These are phyloP conservation scores for Xyrauchen texanus DNA, from an alignment of 2,113 vertebrate species.

Conservation along the genomic window DNA sequence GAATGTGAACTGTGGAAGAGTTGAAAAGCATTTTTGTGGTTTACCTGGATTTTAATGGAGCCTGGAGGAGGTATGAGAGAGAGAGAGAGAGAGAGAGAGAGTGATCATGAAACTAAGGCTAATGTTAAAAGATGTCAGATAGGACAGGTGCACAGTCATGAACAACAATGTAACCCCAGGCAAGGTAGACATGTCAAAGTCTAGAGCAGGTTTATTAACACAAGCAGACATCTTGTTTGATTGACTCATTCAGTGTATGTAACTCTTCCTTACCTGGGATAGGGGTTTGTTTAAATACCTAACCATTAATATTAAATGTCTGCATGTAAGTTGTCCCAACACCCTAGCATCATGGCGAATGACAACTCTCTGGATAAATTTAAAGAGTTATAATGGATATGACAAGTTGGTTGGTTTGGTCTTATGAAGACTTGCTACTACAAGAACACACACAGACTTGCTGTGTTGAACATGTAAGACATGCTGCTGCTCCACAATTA, in stretches of 20 bases:
- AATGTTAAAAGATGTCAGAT: conserved; percentile 40
- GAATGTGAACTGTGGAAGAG: conserved; percentile 14
- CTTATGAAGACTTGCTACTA: too few species aligned
- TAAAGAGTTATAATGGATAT: too few species aligned
- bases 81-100: background rate
- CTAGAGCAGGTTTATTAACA: conserved; percentile 34
- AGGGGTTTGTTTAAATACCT: too few species aligned
- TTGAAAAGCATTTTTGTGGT: conserved; percentile 47
- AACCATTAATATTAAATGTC: too few species aligned
- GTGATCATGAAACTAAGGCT: conserved; percentile 27
- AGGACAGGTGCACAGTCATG: conserved; percentile 27
- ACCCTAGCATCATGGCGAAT: too few species aligned
- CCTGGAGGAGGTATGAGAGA: conserved; percentile 30
- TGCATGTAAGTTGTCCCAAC: too few species aligned
- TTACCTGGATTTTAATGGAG: conserved; percentile 46
- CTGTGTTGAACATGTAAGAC: too few species aligned
- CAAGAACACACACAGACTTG: too few species aligned
- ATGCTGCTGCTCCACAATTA: too few species aligned
- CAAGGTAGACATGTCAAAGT: background rate
- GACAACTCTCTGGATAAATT: too few species aligned
- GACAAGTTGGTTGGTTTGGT: too few species aligned
- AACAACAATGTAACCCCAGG: conserved; percentile 34
- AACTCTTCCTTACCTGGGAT: background rate
- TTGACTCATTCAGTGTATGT: background rate
- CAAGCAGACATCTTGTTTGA: conserved; percentile 25